Evolutionary conservation across 2,888 invertebrate genomes (phyloP).

Genomic region (Chalcis sispes): DNA sequence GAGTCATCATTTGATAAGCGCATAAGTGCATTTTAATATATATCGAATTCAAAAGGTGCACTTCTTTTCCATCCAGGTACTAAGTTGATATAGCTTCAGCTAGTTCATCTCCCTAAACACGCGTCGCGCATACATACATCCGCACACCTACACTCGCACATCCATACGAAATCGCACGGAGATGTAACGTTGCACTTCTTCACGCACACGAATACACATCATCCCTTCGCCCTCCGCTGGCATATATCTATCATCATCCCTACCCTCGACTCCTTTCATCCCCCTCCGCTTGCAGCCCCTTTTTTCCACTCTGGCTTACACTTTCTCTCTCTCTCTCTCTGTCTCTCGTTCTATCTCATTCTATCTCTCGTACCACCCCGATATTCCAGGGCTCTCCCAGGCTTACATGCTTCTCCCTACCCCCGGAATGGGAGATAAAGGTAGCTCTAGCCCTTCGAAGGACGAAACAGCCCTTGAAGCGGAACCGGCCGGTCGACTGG

Average conservation of each 20-base stretch:
- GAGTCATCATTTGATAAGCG: too few species aligned
- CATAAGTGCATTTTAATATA: too few species aligned
- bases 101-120: slow-evolving; percentile 34
- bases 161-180: not conserved
- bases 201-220: not conserved
- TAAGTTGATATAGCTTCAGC: not conserved
- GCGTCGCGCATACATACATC: not conserved
- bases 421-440: not conserved
- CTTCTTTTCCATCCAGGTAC: not conserved
- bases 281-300: slow-evolving; percentile 3
- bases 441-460: slow-evolving; percentile 23
- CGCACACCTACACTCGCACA: not conserved
- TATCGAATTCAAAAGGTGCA: too few species aligned
- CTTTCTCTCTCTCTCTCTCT: too few species aligned
- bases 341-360: slow-evolving; percentile 15
- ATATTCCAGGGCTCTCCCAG: not conserved
- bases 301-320: too few species aligned
- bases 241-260: slow-evolving; percentile 24
- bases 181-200: slow-evolving; percentile 33
- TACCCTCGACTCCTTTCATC: slow-evolving; percentile 14
- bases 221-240: slow-evolving; percentile 25
- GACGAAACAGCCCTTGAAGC: slow-evolving; percentile 11
- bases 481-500: not conserved
- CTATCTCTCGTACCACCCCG: slow-evolving; percentile 5
- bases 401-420: not conserved